phyloP scores from a whole-genome alignment of 2,113 vertebrate species.

The Ondatra zibethicus region DNA sequence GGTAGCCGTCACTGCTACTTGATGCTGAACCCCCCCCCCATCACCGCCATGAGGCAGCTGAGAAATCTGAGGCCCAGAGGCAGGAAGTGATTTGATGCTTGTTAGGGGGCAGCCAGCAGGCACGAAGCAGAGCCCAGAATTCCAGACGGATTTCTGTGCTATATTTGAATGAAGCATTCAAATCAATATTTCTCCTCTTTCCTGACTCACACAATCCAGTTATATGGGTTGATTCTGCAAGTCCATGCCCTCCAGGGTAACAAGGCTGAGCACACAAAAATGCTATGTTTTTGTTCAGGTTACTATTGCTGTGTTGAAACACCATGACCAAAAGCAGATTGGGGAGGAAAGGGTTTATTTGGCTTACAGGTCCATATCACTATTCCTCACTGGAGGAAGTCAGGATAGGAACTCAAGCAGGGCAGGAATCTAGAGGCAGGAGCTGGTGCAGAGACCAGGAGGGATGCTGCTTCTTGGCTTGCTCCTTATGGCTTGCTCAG shows the following conservation, averaged over 20 bases:
- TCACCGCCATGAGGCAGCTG: background rate
- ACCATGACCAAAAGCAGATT: background rate
- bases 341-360: background rate
- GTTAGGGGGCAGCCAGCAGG: background rate
- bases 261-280: background rate
- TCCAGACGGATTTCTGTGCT: background rate
- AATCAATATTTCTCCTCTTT: background rate
- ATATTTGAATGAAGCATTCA: slow-evolving; percentile 26
- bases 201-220: background rate
- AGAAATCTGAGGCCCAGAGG: background rate
- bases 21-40: background rate
- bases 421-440: background rate
- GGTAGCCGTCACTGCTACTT: no score
- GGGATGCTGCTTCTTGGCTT: background rate
- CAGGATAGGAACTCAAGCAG: background rate
- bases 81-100: background rate
- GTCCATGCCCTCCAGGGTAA: background rate
- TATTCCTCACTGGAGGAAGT: background rate
- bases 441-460: background rate
- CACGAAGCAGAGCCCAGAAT: background rate
- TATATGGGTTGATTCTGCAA: background rate
- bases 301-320: background rate
- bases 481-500: background rate
- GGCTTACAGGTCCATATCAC: background rate
- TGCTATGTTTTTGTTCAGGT: background rate